Percentiles rank a stretch among this genome's conserved stretches.
phyloP scores from a whole-genome alignment of 64 coral and sea anemone species.

The Stylophora pistillata region DNA sequence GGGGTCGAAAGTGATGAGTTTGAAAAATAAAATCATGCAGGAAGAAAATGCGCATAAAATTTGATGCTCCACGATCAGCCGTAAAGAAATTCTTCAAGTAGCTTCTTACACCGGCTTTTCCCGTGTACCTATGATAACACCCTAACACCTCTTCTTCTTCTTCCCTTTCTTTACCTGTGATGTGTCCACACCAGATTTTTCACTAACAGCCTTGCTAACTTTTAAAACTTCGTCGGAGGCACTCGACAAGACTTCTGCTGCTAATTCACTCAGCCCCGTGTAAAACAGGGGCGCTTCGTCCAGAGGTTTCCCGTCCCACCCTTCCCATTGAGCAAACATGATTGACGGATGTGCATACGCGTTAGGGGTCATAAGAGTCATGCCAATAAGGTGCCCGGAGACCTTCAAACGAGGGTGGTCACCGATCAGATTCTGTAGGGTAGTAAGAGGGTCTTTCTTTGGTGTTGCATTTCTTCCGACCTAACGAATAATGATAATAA shows the following conservation, averaged over 20 bases:
- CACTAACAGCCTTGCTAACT: neutral
- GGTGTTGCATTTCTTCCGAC: slow-evolving; percentile 1
- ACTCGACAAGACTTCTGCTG: neutral
- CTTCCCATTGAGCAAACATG: slow-evolving; percentile 47
- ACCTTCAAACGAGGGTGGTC: slow-evolving; percentile 23
- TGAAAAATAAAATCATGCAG: too few species aligned
- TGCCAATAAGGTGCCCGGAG: slow-evolving; percentile 36
- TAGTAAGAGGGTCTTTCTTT: neutral
- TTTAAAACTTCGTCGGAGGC: neutral
- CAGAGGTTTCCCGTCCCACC: slow-evolving; percentile 44
- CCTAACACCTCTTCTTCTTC: too few species aligned
- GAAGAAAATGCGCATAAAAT: too few species aligned
- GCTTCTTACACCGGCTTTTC: too few species aligned
- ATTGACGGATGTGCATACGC: slow-evolving; percentile 26
- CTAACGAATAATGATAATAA: neutral
- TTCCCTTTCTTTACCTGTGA: neutral
- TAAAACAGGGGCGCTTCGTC: slow-evolving; percentile 43
- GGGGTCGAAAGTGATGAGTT: too few species aligned
- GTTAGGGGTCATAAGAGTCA: slow-evolving; percentile 39
- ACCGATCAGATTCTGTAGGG: slow-evolving; percentile 28
- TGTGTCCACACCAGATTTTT: slow-evolving; percentile 9
- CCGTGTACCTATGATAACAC: too few species aligned
- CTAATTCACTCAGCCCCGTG: slow-evolving; percentile 14
- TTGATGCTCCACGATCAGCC: too few species aligned
- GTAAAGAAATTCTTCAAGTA: too few species aligned